phyloP scores from a whole-genome alignment of 2,113 vertebrate genomes.

The Clarias batrachus region DNA sequence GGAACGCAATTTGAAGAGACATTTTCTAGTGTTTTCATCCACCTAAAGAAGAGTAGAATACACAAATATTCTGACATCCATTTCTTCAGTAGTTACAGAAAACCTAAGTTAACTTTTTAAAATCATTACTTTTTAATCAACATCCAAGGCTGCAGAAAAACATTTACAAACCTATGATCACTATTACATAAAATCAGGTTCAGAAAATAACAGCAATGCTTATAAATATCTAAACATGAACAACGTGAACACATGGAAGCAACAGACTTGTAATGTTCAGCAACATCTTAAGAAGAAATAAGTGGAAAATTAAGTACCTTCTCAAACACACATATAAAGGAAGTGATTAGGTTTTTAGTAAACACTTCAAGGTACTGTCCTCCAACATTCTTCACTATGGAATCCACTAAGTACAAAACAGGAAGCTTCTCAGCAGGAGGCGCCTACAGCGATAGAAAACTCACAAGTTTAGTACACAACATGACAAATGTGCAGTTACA shows the following conservation, averaged over 20 bases:
- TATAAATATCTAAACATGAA: not conserved
- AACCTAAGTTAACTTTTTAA: not conserved
- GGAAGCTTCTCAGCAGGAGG: slow-evolving; percentile 94
- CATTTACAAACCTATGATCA: not conserved
- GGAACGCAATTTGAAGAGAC: slow-evolving; percentile 97
- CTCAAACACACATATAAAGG: slow-evolving; percentile 99
- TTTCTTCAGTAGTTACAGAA: not conserved
- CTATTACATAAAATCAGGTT: too few relatives aligned
- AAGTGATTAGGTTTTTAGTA: slow-evolving; percentile 99
- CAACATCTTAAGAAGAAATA: slow-evolving; percentile 38
- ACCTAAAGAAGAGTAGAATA: slow-evolving; percentile 90
- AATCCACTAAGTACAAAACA: slow-evolving; percentile 99
- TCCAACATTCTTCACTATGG: slow-evolving; percentile 99
- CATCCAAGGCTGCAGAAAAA: not conserved
- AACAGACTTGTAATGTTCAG: slow-evolving; percentile 17
- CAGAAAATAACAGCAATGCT: not conserved
- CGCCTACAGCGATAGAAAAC: slow-evolving; percentile 98
- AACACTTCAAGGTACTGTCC: slow-evolving; percentile 98
- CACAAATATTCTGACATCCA: slow-evolving; percentile 34
- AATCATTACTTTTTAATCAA: not conserved
- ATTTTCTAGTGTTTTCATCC: slow-evolving; percentile 98
- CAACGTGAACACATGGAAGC: not conserved
- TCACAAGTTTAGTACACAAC: slow-evolving; percentile 95
- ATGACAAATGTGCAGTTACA: slow-evolving; percentile 61
- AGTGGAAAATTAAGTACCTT: slow-evolving; percentile 87